These are phyloP conservation scores for Chiloscyllium punctatum DNA, from an alignment of 2,797 vertebrate species.

Conservation along the genomic window DNA sequence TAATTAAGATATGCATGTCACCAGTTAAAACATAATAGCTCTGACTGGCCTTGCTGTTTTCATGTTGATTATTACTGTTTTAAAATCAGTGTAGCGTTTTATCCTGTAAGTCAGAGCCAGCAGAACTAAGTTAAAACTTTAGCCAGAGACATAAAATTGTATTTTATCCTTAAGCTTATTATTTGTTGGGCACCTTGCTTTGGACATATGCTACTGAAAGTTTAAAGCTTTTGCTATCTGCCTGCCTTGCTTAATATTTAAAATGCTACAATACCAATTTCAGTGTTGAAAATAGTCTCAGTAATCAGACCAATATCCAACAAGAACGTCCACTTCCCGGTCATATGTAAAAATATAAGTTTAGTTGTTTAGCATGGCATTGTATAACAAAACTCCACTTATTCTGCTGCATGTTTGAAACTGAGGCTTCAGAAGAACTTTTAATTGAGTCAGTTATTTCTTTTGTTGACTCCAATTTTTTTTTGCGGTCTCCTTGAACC, in stretches of 20 bases:
- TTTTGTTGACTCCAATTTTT: neutral
- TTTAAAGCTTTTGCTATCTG: neutral
- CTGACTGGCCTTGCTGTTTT: neutral
- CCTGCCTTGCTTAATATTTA: neutral
- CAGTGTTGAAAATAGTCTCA: neutral
- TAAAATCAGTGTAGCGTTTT: neutral
- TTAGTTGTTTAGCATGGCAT: neutral
- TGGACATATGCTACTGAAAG: neutral
- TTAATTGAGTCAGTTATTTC: neutral
- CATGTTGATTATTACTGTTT: neutral
- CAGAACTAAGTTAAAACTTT: neutral
- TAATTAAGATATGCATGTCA: neutral
- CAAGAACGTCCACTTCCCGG: neutral
- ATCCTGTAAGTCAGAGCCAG: neutral
- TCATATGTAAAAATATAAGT: neutral
- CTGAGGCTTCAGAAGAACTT: neutral
- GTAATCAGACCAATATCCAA: neutral
- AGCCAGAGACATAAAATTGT: neutral
- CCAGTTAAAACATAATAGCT: neutral
- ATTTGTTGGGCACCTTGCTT: neutral
- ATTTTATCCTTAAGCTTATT: neutral
- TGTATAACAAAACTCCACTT: neutral
- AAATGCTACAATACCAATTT: neutral
- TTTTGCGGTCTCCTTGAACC: neutral
- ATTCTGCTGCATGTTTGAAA: slow-evolving; percentile 20